A percentile compares a stretch with the other conserved stretches of the same genome.
Conservation (phyloP, 2,113 vertebrate species). For the Chloropsis hardwickii region DNA sequence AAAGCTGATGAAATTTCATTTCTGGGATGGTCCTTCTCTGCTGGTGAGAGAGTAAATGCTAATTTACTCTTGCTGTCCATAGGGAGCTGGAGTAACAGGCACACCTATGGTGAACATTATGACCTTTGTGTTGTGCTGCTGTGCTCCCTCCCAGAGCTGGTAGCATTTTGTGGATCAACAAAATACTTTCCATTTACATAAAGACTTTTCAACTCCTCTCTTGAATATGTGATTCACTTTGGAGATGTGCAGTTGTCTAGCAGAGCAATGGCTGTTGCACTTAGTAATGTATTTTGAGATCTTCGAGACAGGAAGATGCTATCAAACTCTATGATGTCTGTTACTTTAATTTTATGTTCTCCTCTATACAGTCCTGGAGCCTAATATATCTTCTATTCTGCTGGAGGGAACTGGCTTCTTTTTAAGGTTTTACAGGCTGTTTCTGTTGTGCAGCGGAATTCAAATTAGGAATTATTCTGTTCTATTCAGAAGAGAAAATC, state of each 20-base stretch:
- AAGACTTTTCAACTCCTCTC: slow-evolving; percentile 10
- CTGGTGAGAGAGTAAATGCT: background rate
- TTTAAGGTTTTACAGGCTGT: slow-evolving; percentile 43
- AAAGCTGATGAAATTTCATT: background rate
- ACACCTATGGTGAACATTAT: background rate
- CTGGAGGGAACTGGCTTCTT: slow-evolving; percentile 34
- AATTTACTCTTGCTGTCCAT: slow-evolving; percentile 24
- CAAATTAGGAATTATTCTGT: slow-evolving; percentile 45
- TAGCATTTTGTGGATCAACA: background rate
- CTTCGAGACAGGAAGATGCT: slow-evolving; percentile 37
- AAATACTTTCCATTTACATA: slow-evolving; percentile 24
- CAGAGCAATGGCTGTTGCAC: slow-evolving; percentile 3
- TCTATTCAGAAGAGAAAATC: background rate
- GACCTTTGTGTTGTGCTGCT: slow-evolving; percentile 40
- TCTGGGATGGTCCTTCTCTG: background rate
- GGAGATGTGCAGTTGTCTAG: slow-evolving; percentile 7
- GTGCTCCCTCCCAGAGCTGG: background rate
- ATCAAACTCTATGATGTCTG: slow-evolving; percentile 49
- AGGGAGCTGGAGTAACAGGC: background rate
- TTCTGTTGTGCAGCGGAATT: slow-evolving; percentile 54
- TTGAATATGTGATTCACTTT: background rate
- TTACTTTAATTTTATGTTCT: slow-evolving; percentile 66
- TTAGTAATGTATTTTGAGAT: slow-evolving; percentile 38
- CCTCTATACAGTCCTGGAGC: slow-evolving; percentile 25
- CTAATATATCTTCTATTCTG: slow-evolving; percentile 54